Evolutionary conservation across 2,888 invertebrate species (phyloP).

Genomic region (Oscheius myriophilus): DNA sequence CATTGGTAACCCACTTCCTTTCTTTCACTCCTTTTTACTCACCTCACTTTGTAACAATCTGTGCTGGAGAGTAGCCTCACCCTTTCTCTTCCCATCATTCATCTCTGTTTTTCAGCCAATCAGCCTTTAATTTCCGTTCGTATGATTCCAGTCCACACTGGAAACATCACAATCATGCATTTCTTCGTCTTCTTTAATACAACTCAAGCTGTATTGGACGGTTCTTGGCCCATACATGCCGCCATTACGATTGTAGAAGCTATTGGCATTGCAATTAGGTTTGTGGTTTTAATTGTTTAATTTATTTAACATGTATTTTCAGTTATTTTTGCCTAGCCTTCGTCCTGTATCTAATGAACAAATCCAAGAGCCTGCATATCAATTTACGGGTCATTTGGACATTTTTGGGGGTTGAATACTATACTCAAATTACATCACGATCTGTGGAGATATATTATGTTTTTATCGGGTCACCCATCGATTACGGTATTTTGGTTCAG

Average conservation of each 20-base stretch:
- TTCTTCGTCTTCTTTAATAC: neutral
- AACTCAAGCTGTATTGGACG: neutral
- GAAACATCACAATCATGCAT: neutral
- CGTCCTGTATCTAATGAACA: neutral
- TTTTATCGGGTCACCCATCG: neutral
- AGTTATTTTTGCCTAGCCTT: neutral
- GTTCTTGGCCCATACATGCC: neutral
- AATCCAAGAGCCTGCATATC: neutral
- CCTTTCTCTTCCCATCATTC: too few species aligned
- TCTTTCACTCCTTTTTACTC: too few species aligned
- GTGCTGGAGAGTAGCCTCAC: too few species aligned
- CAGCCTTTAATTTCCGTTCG: neutral
- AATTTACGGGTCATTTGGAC: neutral
- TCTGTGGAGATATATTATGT: neutral
- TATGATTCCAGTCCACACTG: neutral
- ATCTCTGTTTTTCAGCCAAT: neutral
- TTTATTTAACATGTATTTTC: neutral
- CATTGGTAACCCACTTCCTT: too few species aligned
- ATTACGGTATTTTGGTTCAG: neutral
- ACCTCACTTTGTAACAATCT: too few species aligned
- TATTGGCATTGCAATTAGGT: neutral
- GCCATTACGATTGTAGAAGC: neutral
- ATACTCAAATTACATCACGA: neutral
- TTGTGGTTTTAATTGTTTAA: neutral
- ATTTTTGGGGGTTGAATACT: neutral